A percentile compares a stretch with the other conserved stretches of the same genome.
phyloP scores from a whole-genome alignment of 92 coral and sea anemone genomes.

The Plumapathes pennacea region DNA sequence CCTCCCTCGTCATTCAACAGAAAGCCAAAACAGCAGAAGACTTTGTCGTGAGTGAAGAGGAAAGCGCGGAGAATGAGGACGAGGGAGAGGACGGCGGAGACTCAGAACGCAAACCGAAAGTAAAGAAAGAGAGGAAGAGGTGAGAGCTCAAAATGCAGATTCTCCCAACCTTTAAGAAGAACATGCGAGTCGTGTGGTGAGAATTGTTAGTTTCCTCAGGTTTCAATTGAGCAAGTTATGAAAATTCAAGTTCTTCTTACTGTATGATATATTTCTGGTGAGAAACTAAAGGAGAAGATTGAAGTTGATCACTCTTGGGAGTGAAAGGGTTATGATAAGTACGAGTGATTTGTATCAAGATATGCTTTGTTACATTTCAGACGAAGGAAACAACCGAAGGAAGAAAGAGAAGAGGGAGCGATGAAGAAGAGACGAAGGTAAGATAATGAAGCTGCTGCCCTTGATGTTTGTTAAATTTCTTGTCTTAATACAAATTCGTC shows the following conservation, averaged over 20 bases:
- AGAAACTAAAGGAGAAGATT: background rate
- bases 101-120: conserved; percentile 55
- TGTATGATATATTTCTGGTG: too few relatives aligned
- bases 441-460: too few relatives aligned
- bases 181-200: too few relatives aligned
- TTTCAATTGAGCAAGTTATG: too few relatives aligned
- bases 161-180: too few relatives aligned
- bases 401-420: conserved; percentile 58
- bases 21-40: conserved; percentile 71
- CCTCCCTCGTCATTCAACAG: too few relatives aligned
- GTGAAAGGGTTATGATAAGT: too few relatives aligned
- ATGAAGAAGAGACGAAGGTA: conserved; percentile 74
- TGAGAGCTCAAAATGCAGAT: conserved; percentile 1
- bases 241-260: too few relatives aligned
- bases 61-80: conserved; percentile 65
- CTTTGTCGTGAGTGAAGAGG: conserved; percentile 62
- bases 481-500: too few relatives aligned
- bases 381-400: conserved; percentile 41
- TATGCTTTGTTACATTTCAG: conserved; percentile 1
- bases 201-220: too few relatives aligned
- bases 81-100: conserved; percentile 48
- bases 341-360: background rate
- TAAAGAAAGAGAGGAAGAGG: conserved; percentile 74
- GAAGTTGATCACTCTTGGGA: background rate
- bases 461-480: too few relatives aligned